Evolutionary conservation across 1,140 invertebrate genomes (phyloP).

Genomic region (Lepidotrigona ventralis): DNA sequence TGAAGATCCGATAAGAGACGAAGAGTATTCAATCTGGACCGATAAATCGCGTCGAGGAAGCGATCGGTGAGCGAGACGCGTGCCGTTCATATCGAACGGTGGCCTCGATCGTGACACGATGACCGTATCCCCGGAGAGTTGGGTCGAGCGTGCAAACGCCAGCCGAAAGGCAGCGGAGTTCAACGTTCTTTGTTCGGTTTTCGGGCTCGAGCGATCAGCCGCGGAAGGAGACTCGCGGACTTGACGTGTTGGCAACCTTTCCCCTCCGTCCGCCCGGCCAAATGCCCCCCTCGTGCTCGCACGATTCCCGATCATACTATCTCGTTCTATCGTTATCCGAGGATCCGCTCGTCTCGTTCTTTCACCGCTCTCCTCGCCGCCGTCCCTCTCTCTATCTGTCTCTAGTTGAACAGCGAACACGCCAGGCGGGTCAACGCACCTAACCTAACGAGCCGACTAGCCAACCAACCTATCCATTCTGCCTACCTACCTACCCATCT

Average conservation of each 20-base stretch:
- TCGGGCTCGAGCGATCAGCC: constrained; percentile 36
- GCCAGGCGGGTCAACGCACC: constrained; percentile 67
- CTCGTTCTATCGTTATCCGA: constrained; percentile 38
- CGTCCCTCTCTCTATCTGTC: constrained; percentile 44
- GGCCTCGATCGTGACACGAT: constrained; percentile 39
- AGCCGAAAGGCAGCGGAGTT: constrained; percentile 42
- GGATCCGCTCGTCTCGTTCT: constrained; percentile 24
- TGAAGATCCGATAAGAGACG: background rate
- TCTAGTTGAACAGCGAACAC: constrained; percentile 57
- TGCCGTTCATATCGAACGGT: constrained; percentile 25
- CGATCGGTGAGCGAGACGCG: constrained; percentile 35
- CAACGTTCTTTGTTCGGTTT: constrained; percentile 56
- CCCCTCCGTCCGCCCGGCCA: constrained; percentile 9
- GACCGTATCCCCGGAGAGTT: constrained; percentile 32
- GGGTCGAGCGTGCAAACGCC: constrained; percentile 34
- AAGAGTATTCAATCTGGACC: background rate
- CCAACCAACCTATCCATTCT: constrained; percentile 68
- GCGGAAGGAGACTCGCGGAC: constrained; percentile 50
- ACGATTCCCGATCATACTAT: background rate
- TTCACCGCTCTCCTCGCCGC: background rate
- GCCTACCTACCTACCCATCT: constrained; percentile 75
- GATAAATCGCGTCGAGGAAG: constrained; percentile 39
- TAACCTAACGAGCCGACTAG: constrained; percentile 63
- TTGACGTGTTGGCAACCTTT: constrained; percentile 46
- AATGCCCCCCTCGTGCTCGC: constrained; percentile 1